Evolutionary conservation across 2,797 vertebrate species (phyloP), one percentile per base, ranked within the genome.

Genomic region (Euphonia xanthogaster): DNA sequence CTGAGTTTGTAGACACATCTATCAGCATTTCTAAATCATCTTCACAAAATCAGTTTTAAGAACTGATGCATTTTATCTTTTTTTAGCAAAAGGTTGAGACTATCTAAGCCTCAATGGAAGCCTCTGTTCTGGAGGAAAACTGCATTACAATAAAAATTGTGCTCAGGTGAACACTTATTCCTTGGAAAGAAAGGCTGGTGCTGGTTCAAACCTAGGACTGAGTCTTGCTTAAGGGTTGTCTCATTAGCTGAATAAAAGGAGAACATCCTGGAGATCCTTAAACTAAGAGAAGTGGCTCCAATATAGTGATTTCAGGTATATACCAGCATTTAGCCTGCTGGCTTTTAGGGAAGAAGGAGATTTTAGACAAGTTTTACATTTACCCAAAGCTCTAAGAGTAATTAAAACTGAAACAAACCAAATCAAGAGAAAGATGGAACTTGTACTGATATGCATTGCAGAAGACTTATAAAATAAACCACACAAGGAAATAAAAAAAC

Each of bases 381-480:
- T 70, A 70, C 9, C 2, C 22, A 1, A 44, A 40, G 17, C 65
- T 80, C 28, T 40, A 78, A 55, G 1, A 75, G 54, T 72, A 96
- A 91, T 86, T 78, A 78, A 77, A 96, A 35, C 16, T 2, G 67
- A 94, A 93, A 42, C 10, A 35, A 89, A 50, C 12, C 30, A 50
- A 85, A 87, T 76, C 19, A 82, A 72, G 78, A 82, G 4, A 67
- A 47, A 72, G 50, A 70, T 2, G 28, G 58, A 92, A 95, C 37
- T 84, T 93, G 27, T 71, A 53, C 48, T 0, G 22, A 76, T 75
- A 67, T 0, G 0, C 71, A 54, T 5, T 83, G 50, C 39, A 68
- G 35, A 83, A 92, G 68, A 90, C 60, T 68, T 92, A 76, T 82
- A 93, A 93, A 89, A 93, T 28, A 86, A 87, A 92, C 86, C 86